A percentile compares a stretch with the other conserved stretches of the same genome.
Evolutionary conservation across 2,888 invertebrate genomes (phyloP).

Genomic region (Rosalia funebris): DNA sequence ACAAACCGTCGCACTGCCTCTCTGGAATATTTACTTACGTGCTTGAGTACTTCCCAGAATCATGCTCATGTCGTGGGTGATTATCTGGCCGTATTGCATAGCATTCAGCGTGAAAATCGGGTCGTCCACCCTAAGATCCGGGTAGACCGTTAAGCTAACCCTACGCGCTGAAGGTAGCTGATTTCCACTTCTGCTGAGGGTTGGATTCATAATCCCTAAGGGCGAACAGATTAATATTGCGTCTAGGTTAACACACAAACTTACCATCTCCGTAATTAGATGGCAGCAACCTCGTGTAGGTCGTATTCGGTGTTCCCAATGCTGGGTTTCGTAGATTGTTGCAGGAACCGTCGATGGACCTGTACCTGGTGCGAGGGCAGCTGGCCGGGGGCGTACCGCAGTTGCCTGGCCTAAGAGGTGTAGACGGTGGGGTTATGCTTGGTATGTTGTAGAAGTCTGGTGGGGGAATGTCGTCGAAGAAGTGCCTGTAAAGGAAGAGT

Average conservation of each 20-base stretch:
- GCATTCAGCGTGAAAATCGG: constrained; percentile 78
- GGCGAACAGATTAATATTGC: constrained; percentile 2
- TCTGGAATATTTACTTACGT: too few species aligned
- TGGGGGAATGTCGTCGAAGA: too few species aligned
- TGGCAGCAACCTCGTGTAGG: constrained; percentile 73
- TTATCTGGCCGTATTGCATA: constrained; percentile 84
- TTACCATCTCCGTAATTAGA: constrained; percentile 77
- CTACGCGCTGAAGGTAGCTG: constrained; percentile 76
- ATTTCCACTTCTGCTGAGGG: constrained; percentile 69
- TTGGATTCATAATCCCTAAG: constrained; percentile 73
- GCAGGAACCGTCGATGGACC: constrained; percentile 91
- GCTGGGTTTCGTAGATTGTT: constrained; percentile 88
- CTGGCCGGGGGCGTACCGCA: constrained; percentile 45
- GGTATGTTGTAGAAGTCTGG: too few species aligned
- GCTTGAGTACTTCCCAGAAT: constrained; percentile 78
- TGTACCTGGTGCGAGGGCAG: constrained; percentile 70
- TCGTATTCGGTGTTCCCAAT: constrained; percentile 82
- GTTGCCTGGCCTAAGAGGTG: background rate
- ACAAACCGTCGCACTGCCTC: too few species aligned
- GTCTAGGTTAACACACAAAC: constrained; percentile 37
- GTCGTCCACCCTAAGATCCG: constrained; percentile 76
- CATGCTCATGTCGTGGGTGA: constrained; percentile 83
- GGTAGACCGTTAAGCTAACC: constrained; percentile 77
- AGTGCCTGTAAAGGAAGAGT: too few species aligned
- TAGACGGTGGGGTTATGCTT: background rate